A percentile compares a stretch with the other conserved stretches of the same genome.
Evolutionary conservation across 2,888 invertebrate species (phyloP).

Genomic region (Lepidochitona cinerea): DNA sequence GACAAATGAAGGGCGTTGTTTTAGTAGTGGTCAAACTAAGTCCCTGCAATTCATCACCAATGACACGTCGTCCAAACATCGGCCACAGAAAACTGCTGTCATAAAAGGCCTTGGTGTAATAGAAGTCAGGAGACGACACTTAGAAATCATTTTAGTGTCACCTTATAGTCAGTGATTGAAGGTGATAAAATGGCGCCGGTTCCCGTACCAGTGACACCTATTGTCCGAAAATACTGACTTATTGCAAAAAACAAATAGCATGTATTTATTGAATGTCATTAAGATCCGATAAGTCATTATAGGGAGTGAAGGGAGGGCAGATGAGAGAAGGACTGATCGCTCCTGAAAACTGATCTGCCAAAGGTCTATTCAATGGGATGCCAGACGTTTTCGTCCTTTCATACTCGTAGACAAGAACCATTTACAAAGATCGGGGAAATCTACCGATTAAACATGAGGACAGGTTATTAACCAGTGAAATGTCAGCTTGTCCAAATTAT

Average conservation of each 20-base stretch:
- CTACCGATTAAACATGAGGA: neutral
- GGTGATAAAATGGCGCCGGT: neutral
- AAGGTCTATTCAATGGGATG: no score
- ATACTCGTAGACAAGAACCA: neutral
- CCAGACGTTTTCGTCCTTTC: neutral
- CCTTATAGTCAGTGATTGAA: neutral
- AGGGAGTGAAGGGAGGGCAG: neutral
- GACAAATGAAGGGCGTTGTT: no score
- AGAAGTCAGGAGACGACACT: neutral
- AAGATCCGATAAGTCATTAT: neutral
- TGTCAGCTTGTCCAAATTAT: neutral
- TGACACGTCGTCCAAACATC: no score
- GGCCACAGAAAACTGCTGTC: no score
- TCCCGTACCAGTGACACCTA: neutral
- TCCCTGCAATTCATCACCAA: no score
- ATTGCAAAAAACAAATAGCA: neutral
- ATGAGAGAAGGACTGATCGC: no score
- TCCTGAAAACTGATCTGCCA: no score
- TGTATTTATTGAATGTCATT: slow-evolving; percentile 1
- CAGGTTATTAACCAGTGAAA: neutral
- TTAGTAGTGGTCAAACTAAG: no score
- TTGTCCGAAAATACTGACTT: neutral
- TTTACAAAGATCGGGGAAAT: neutral
- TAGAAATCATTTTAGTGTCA: neutral
- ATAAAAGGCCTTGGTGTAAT: no score